Conservation (phyloP, 2,797 vertebrate species). For the Enteromius mattozi region DNA sequence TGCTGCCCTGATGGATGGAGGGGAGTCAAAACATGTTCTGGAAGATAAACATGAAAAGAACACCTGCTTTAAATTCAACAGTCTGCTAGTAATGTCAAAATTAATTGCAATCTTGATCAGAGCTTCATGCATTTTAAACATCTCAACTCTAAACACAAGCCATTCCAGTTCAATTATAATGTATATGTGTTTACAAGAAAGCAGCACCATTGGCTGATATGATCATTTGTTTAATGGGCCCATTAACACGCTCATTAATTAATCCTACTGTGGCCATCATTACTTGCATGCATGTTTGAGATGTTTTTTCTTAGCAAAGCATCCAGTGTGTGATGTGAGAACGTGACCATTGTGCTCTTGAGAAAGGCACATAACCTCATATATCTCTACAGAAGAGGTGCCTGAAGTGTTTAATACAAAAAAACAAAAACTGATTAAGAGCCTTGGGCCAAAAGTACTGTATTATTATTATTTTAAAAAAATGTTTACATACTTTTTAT, state of each 20-base stretch:
- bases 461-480: too few species aligned
- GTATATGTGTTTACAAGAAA: constrained; percentile 9
- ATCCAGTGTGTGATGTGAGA: constrained; percentile 12
- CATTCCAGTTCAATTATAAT: constrained; percentile 24
- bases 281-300: background rate
- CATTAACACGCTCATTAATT: constrained; percentile 28
- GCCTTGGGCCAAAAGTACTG: background rate
- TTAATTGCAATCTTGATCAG: background rate
- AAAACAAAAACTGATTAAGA: background rate
- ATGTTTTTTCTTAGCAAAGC: background rate
- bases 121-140: constrained; percentile 17
- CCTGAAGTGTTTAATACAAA: background rate
- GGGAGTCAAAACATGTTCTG: constrained; percentile 64
- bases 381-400: background rate
- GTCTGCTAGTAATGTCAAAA: constrained; percentile 61
- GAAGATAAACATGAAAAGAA: constrained; percentile 68
- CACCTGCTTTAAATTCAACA: constrained; percentile 64
- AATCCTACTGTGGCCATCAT: constrained; percentile 14
- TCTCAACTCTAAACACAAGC: constrained; percentile 1
- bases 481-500: too few species aligned
- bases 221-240: constrained; percentile 25
- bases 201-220: constrained; percentile 16
- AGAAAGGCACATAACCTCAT: background rate
- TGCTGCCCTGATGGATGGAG: background rate
- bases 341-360: background rate